These are phyloP conservation scores for Cremastinae sp. DNA, from an alignment of 2,888 invertebrate genomes.

Conservation along the genomic window DNA sequence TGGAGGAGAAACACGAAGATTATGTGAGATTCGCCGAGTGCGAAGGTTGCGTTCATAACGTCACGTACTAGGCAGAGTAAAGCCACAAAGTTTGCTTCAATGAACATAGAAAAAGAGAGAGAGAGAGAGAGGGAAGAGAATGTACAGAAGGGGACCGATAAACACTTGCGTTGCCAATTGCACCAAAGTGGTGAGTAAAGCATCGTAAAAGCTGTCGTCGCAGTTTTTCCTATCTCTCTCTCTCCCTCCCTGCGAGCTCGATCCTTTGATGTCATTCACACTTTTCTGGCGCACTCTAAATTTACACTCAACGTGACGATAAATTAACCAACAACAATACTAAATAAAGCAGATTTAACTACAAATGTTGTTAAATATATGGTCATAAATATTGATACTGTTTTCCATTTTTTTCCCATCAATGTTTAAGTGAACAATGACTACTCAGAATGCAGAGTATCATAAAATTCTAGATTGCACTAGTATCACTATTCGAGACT, in stretches of 20 bases:
- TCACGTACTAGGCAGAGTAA: slow-evolving; percentile 72
- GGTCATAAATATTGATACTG: too few relatives aligned
- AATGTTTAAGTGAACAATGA: too few relatives aligned
- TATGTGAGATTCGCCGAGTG: slow-evolving; percentile 58
- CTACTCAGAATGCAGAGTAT: too few relatives aligned
- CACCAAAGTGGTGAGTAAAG: slow-evolving; percentile 74
- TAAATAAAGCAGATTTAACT: too few relatives aligned
- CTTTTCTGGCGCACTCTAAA: slow-evolving; percentile 52
- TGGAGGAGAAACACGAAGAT: slow-evolving; percentile 44
- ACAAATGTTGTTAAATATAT: too few relatives aligned
- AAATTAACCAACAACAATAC: too few relatives aligned
- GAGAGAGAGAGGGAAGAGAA: slow-evolving; percentile 71
- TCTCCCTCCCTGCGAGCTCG: slow-evolving; percentile 65
- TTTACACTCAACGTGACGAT: too few relatives aligned
- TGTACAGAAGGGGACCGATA: slow-evolving; percentile 65
- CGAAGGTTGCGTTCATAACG: slow-evolving; percentile 74
- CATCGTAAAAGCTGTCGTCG: slow-evolving; percentile 62
- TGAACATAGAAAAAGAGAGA: slow-evolving; percentile 22
- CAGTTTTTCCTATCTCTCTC: slow-evolving; percentile 66
- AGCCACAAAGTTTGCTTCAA: slow-evolving; percentile 29
- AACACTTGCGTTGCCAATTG: slow-evolving; percentile 79
- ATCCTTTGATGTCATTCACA: slow-evolving; percentile 57
- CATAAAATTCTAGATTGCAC: too few relatives aligned
- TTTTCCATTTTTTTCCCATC: too few relatives aligned
- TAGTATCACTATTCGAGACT: too few relatives aligned